A percentile compares a stretch with the other conserved stretches of the same genome.
Evolutionary conservation across 2,113 vertebrate genomes (phyloP).

Genomic region (Piliocolobus tephrosceles): DNA sequence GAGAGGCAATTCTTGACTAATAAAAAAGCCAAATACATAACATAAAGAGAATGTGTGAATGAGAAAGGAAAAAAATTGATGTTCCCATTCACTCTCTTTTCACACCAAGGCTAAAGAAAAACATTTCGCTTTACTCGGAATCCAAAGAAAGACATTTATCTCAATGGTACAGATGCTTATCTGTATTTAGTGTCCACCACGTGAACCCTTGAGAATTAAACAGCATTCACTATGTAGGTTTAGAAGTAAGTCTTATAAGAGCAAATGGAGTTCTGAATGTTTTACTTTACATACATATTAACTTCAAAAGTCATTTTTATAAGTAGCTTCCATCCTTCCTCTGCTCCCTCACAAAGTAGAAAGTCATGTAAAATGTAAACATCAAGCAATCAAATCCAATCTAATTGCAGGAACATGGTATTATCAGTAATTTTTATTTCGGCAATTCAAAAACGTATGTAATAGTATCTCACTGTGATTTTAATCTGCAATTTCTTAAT

Average conservation of each 20-base stretch:
- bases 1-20: neutral
- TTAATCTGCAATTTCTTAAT: neutral
- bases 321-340: neutral
- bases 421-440: neutral
- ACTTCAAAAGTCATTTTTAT: constrained; percentile 17
- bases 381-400: constrained; percentile 47
- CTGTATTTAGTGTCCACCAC: neutral
- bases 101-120: constrained; percentile 30
- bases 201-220: constrained; percentile 20
- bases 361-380: constrained; percentile 13
- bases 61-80: neutral
- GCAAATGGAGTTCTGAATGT: neutral
- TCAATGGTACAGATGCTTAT: neutral
- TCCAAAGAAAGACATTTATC: constrained; percentile 25
- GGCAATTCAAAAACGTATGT: neutral
- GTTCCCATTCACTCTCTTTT: neutral
- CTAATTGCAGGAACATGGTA: constrained; percentile 48
- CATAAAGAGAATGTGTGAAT: neutral
- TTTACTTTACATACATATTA: neutral
- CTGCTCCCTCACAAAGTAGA: neutral
- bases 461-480: neutral
- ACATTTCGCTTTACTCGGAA: neutral
- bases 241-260: constrained; percentile 38
- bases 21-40: neutral
- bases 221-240: neutral